Base-by-base conservation (phyloP, 2,888 invertebrate genomes). In the Ashinkailepas kermadecensis region DNA sequence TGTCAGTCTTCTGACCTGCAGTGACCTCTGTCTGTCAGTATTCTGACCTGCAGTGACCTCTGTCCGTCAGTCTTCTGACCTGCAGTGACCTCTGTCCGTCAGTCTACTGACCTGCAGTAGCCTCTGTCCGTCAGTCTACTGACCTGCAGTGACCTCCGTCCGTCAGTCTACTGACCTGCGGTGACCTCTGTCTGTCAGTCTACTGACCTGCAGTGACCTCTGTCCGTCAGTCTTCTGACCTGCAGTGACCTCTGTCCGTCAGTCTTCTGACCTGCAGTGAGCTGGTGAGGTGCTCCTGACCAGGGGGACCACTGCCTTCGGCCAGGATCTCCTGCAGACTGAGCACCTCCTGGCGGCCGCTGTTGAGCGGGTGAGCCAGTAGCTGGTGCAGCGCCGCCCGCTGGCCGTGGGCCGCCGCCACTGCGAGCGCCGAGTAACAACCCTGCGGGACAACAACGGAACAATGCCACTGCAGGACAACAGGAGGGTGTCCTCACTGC, bases 251-350 rank as follows among this genome's bases (percentile, higher is more conserved):
- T 39, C 39, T n/a, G 39, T 39, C 39, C 39, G 39, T 39, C 39
- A 39, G 4, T 39, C 39, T 39, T 3, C 62, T 80, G 78, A 86
- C 86, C 85, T 86, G 86, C 15, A 86, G 82, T 56, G 86, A 83
- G 62, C 83, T 82, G n/a, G 83, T 85, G 81, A 86, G 85, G 80
- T 57, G 83, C 82, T 86, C 85, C 59, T 84, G 83, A 0, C 85
- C 85, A 62, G 84, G 84, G 64, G 85, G 85, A 23, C 85, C 86
- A 54, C 87, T 92, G 78, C 95, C 95, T 88, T 96, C 96, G 0
- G 95, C 95, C 74, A 96, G 90, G 88, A 95, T 96, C 88, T 96
- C 96, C 87, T 95, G 95, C 81, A 96, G 89, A 0, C 95, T 95
- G 58, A 96, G 89, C 58, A 95, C 93, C 84, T 80, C 25, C n/a